Conservation (phyloP, 2,113 vertebrate genomes). For the Forbesichthys papilliferus region DNA sequence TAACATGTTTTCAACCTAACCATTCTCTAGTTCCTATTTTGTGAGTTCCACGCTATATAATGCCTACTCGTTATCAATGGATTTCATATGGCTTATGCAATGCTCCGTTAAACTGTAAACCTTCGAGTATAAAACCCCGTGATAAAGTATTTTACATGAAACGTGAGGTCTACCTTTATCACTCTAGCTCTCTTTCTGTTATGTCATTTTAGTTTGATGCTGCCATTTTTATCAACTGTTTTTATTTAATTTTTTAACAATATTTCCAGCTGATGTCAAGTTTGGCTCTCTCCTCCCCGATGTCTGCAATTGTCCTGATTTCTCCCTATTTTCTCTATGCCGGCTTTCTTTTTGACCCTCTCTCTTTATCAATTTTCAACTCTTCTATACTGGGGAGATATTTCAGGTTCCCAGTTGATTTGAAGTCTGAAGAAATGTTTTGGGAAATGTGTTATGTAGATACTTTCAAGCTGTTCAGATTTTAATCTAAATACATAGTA, state of each 20-base stretch:
- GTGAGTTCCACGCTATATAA: no score
- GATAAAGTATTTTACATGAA: slow-evolving; percentile 35
- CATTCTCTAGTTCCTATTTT: slow-evolving; percentile 17
- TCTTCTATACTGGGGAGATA: slow-evolving; percentile 34
- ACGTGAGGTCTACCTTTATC: slow-evolving; percentile 17
- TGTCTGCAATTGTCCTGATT: slow-evolving; percentile 54
- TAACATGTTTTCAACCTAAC: neutral
- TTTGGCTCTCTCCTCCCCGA: slow-evolving; percentile 37
- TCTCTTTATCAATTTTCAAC: slow-evolving; percentile 39
- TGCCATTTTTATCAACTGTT: slow-evolving; percentile 38
- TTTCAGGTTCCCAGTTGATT: slow-evolving; percentile 65
- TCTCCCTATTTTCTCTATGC: slow-evolving; percentile 39
- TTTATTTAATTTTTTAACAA: slow-evolving; percentile 53
- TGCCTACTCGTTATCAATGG: slow-evolving; percentile 33
- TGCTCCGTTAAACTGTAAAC: slow-evolving; percentile 70
- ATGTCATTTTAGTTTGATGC: slow-evolving; percentile 48
- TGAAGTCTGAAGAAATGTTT: slow-evolving; percentile 37
- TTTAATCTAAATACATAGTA: slow-evolving; percentile 69
- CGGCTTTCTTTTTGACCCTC: slow-evolving; percentile 3
- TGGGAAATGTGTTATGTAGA: slow-evolving; percentile 56
- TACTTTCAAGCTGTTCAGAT: slow-evolving; percentile 62
- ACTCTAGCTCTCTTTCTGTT: slow-evolving; percentile 41
- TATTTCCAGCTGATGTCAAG: slow-evolving; percentile 62
- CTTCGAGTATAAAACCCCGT: slow-evolving; percentile 81
- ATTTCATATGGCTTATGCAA: slow-evolving; percentile 46